Evolutionary conservation across 2,888 invertebrate genomes (phyloP).

Genomic region (Plusia festucae): DNA sequence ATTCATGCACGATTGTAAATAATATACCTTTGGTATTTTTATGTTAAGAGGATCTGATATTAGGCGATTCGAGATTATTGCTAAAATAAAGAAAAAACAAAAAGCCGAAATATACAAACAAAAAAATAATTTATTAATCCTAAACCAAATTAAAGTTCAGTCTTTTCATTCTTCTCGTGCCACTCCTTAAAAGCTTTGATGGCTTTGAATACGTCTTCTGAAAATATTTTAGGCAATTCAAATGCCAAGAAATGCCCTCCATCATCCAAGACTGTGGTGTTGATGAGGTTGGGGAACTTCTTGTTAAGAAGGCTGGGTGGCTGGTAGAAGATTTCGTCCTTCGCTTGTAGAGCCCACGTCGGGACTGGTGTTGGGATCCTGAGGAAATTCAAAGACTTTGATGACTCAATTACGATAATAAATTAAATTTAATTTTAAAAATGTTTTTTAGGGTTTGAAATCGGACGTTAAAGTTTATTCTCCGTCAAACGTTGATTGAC

Average conservation of each 20-base stretch:
- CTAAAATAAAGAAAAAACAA: neutral
- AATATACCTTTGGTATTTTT: no score
- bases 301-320: conserved; percentile 89
- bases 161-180: conserved; percentile 61
- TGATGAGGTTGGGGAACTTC: conserved; percentile 91
- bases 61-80: no score
- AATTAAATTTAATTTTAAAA: no score
- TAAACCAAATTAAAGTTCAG: conserved; percentile 64
- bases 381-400: conserved; percentile 8
- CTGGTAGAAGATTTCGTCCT: conserved; percentile 90
- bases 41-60: no score
- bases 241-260: conserved; percentile 96
- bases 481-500: no score
- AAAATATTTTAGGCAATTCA: conserved; percentile 92
- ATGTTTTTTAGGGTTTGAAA: no score
- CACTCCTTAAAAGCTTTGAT: conserved; percentile 70
- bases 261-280: conserved; percentile 89
- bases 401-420: neutral
- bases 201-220: conserved; percentile 90
- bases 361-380: conserved; percentile 84
- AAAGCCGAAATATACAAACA: conserved; percentile 32
- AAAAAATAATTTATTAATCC: conserved; percentile 37
- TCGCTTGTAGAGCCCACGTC: conserved; percentile 92
- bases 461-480: no score
- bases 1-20: no score